Base-by-base conservation (phyloP, 2,113 vertebrate species). In the Austrofundulus limnaeus region DNA sequence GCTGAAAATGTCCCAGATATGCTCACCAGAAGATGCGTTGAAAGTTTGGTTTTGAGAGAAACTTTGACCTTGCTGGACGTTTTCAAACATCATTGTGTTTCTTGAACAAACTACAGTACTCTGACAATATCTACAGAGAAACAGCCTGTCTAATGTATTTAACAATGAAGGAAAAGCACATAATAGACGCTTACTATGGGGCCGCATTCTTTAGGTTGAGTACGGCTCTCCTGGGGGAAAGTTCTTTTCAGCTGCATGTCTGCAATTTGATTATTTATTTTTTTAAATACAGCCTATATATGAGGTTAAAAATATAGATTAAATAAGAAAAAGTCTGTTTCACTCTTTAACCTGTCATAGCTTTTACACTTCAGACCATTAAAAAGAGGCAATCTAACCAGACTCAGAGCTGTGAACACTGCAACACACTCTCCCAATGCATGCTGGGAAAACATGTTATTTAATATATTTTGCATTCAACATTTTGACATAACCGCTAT, bases 1-100 rank as follows among this genome's bases (percentile, higher is more conserved):
- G 70, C 70, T 56, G 20, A 38, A 54, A 75, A 42, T 64, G 69
- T 34, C 63, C 73, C 61, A 59, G 63, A 67, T 39, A 56, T 70
- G 28, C 46, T 39, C 67, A 61, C 69, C 68, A 59, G 61, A 80
- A 84, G 72, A 71, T 80, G 55, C 34, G 72, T 57, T 62, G 59
- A 76, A 70, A 88, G 82, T 58, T 80, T 85, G 80, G 70, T 60
- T n/a, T n/a, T n/a, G n/a, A n/a, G n/a, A n/a, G n/a, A n/a, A n/a
- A n/a, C n/a, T 79, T 79, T 79, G 75, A 71, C 75, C 84, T 76
- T 51, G 65, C 51, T 84, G 51, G 73, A 81, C 80, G 61, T 83
- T 88, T 82, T 23, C 62, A 67, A 75, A 75, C 78, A 71, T 68
- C 77, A 66, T 53, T 62, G 65, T 51, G 61, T 61, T 70, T 48